phyloP scores from a whole-genome alignment of 2,888 invertebrate genomes.

The Chrysina gloriosa region DNA sequence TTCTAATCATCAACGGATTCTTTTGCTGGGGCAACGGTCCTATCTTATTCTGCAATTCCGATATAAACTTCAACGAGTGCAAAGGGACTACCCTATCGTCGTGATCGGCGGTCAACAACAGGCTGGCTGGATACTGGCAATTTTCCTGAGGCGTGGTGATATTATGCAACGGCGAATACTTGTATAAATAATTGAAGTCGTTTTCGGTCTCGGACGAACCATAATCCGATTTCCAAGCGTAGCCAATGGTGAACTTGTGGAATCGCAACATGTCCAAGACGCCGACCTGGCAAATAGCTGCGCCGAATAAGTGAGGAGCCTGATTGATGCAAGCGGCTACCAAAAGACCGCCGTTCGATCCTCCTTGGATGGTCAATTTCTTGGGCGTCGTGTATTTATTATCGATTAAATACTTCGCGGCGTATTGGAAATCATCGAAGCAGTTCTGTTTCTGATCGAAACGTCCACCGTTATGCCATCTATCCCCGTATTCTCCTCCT shows the following conservation, averaged over 20 bases:
- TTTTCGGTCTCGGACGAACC: conserved; percentile 89
- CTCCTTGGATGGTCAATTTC: conserved; percentile 90
- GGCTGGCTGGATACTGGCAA: conserved; percentile 87
- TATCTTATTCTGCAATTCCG: conserved; percentile 85
- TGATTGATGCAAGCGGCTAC: conserved; percentile 96
- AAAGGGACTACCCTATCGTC: conserved; percentile 98
- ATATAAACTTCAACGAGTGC: conserved; percentile 95
- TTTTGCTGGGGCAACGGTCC: conserved; percentile 74
- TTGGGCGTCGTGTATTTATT: conserved; percentile 82
- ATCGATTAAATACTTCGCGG: conserved; percentile 87
- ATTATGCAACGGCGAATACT: conserved; percentile 96
- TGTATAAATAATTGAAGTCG: conserved; percentile 86
- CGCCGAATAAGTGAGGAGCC: conserved; percentile 93
- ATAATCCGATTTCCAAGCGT: conserved; percentile 96
- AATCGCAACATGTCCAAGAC: conserved; percentile 98
- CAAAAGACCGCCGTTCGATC: conserved; percentile 97
- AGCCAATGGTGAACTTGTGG: conserved; percentile 98
- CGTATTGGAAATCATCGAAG: conserved; percentile 95
- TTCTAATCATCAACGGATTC: conserved; percentile 87
- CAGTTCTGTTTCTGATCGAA: conserved; percentile 95
- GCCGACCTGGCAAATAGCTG: conserved; percentile 93
- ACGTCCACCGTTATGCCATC: conserved; percentile 95
- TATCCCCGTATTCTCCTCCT: conserved; percentile 97
- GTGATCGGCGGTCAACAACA: conserved; percentile 97
- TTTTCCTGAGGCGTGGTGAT: conserved; percentile 74